Evolutionary conservation across 1,140 invertebrate genomes (phyloP).

Genomic region (Pristionchus pacificus): DNA sequence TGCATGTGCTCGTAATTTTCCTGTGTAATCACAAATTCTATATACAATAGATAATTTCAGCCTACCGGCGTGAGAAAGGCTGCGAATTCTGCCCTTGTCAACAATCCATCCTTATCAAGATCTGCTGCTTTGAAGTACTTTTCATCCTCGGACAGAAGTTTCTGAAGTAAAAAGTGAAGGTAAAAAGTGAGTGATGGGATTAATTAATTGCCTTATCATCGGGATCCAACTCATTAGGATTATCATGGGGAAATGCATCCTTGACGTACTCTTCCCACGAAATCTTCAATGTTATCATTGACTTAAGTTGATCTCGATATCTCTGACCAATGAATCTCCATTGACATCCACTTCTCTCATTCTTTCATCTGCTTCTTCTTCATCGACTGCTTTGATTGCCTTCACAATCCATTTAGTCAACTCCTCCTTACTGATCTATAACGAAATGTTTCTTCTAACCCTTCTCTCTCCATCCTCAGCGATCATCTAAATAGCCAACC

Average conservation of each 20-base stretch:
- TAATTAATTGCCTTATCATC: not conserved
- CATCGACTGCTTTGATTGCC: conserved; percentile 16
- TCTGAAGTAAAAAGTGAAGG: not conserved
- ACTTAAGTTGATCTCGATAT: too few relatives aligned
- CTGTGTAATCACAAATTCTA: not conserved
- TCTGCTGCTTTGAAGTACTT: conserved; percentile 8
- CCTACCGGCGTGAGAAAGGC: conserved; percentile 7
- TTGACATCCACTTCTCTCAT: conserved; percentile 20
- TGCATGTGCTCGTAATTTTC: conserved; percentile 22
- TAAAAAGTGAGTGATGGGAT: conserved; percentile 6
- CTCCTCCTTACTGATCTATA: conserved; percentile 4
- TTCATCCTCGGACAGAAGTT: not conserved
- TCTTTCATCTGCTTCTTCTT: conserved; percentile 17
- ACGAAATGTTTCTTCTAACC: not conserved
- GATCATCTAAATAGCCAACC: not conserved
- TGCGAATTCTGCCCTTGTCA: conserved; percentile 6
- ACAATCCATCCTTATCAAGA: conserved; percentile 6
- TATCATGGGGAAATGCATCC: conserved; percentile 15
- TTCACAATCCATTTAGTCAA: conserved; percentile 11
- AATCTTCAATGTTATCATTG: not conserved
- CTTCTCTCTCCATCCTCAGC: not conserved
- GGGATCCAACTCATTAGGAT: conserved; percentile 8
- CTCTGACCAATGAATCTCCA: conserved; percentile 10
- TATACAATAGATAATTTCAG: not conserved
- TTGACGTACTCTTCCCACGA: conserved; percentile 17